These are phyloP conservation scores for Halesus radiatus DNA, from an alignment of 1,140 invertebrate genomes.

Conservation along the genomic window DNA sequence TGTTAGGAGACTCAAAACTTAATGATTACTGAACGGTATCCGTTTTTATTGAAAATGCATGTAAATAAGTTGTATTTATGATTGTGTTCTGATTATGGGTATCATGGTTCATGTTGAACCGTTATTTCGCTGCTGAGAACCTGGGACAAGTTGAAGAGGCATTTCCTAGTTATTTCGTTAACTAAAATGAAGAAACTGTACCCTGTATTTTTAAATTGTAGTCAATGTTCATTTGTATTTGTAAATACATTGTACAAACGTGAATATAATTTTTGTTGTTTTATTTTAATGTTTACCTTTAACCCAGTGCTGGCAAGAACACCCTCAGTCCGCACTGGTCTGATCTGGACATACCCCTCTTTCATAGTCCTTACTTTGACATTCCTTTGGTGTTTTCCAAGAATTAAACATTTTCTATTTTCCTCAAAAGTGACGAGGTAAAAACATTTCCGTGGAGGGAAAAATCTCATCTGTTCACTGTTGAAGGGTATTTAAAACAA, in stretches of 20 bases:
- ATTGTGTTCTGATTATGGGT: slow-evolving; percentile 17
- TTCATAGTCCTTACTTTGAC: too few species aligned
- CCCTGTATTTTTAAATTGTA: slow-evolving; percentile 12
- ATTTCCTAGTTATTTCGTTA: slow-evolving; percentile 6
- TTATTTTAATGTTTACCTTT: slow-evolving; percentile 12
- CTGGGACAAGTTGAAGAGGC: background rate
- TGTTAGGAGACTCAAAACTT: slow-evolving; percentile 48
- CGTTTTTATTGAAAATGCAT: slow-evolving; percentile 33
- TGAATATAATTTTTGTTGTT: background rate
- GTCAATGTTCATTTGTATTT: slow-evolving; percentile 44
- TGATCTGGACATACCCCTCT: too few species aligned
- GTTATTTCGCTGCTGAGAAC: background rate
- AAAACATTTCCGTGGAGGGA: too few species aligned
- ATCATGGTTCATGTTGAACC: slow-evolving; percentile 48
- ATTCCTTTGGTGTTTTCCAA: too few species aligned
- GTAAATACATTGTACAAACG: slow-evolving; percentile 46
- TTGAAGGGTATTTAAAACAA: too few species aligned
- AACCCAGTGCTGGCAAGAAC: too few species aligned
- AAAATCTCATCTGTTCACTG: too few species aligned
- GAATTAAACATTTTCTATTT: too few species aligned
- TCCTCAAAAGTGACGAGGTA: too few species aligned
- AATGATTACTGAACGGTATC: slow-evolving; percentile 46
- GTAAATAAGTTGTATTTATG: slow-evolving; percentile 27
- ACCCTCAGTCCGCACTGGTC: too few species aligned
- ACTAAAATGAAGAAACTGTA: slow-evolving; percentile 13